Base-by-base conservation (phyloP, 1,140 invertebrate species). In the Pseudomyrmex concolor region DNA sequence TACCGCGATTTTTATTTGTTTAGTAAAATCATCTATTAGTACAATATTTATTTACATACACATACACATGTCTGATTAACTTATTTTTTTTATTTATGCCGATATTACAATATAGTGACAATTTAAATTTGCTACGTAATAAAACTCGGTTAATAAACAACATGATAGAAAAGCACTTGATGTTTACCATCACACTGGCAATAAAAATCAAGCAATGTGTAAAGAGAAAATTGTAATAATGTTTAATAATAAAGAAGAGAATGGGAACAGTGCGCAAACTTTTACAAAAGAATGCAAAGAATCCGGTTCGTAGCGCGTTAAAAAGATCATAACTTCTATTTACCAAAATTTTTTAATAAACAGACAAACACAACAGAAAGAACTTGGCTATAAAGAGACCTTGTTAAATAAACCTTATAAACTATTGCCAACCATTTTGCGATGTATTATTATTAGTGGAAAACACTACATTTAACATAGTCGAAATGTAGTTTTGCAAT, bases 241-340 rank as follows among this genome's bases (percentile, higher is more conserved):
- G 54, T 71, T 12, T 80, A 8, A 70, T 59, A 80, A 71, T 22
- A 70, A 80, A 34, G 5, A 34, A 34, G 34, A 34, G 5, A 34
- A 5, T 34, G 45, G 51, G 8, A 50, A 60, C n/a, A 55, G 63
- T 51, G 45, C 8, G 19, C 17, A 12, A 13, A 55, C n/a, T 34
- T 59, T 71, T 71, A 80, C 71, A 54, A 59, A 80, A 80, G 55
- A 51, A 81, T 81, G 68, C 59, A 78, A 25, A 70, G 62, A 60
- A 83, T 68, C 63, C 57, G 76, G 62, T 88, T 87, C 74, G 71
- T 45, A 76, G 45, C 80, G 60, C 85, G 50, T 22, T 71, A 22
- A 45, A 50, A 71, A 80, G 59, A 22, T 80, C 54, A 80, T 60
- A 80, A 76, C 60, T 76, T 66, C 4, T 13, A 76, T 76, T 76